phyloP scores from a whole-genome alignment of 2,888 invertebrate genomes.

The Stomorhina lunata region DNA sequence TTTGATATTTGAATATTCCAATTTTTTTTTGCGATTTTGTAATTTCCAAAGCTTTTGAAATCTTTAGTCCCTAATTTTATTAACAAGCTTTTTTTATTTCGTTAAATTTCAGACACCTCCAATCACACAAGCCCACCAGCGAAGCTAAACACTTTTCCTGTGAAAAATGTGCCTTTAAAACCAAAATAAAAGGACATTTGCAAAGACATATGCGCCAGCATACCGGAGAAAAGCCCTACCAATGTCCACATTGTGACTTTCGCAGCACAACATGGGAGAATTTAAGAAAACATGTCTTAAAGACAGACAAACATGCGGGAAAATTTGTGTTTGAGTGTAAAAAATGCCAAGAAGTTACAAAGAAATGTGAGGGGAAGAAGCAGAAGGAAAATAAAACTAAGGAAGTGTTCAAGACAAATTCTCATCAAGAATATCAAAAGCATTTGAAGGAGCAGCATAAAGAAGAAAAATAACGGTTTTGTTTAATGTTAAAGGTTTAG shows the following conservation, averaged over 20 bases:
- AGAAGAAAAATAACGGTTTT: neutral
- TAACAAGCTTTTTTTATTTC: neutral
- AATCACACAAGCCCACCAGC: slow-evolving; percentile 64
- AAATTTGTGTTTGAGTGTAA: slow-evolving; percentile 89
- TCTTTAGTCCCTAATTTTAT: neutral
- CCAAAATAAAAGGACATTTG: slow-evolving; percentile 85
- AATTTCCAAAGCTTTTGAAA: too few species aligned
- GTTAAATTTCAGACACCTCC: slow-evolving; percentile 75
- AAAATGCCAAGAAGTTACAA: slow-evolving; percentile 80
- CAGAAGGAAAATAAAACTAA: neutral
- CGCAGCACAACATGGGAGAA: slow-evolving; percentile 91
- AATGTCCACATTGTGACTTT: slow-evolving; percentile 90
- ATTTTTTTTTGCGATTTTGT: too few species aligned
- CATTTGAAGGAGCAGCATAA: slow-evolving; percentile 69
- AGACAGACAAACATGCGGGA: slow-evolving; percentile 89
- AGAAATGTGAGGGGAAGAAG: neutral
- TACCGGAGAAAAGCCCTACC: slow-evolving; percentile 90
- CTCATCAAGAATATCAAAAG: slow-evolving; percentile 72
- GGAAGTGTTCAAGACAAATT: slow-evolving; percentile 74
- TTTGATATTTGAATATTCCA: too few species aligned
- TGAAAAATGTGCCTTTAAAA: slow-evolving; percentile 85
- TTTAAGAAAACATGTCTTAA: slow-evolving; percentile 91
- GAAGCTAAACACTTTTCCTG: slow-evolving; percentile 82
- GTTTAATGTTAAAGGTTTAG: neutral
- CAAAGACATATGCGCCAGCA: slow-evolving; percentile 90